These are phyloP conservation scores for Hippoglossus hippoglossus DNA, from an alignment of 2,797 vertebrate genomes.

Conservation along the genomic window DNA sequence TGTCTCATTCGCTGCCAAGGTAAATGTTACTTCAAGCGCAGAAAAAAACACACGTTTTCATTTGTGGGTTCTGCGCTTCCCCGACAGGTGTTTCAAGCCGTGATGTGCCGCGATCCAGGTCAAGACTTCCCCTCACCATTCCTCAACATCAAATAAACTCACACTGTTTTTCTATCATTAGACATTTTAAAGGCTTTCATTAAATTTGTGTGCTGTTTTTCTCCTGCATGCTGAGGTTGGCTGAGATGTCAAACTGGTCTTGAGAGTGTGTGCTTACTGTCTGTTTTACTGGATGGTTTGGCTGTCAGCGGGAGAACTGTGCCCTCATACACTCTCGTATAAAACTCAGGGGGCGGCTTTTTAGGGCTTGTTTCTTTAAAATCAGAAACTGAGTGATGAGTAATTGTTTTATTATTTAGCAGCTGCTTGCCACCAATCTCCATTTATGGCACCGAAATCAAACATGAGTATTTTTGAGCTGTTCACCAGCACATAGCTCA, in stretches of 20 bases:
- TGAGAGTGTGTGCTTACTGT: slow-evolving; percentile 54
- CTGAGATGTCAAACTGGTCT: slow-evolving; percentile 63
- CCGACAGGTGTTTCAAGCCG: slow-evolving; percentile 80
- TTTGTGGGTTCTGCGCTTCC: slow-evolving; percentile 80
- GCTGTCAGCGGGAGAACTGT: slow-evolving; percentile 58
- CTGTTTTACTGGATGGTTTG: slow-evolving; percentile 61
- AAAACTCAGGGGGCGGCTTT: slow-evolving; percentile 13
- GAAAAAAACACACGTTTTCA: slow-evolving; percentile 78
- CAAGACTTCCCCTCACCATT: slow-evolving; percentile 70
- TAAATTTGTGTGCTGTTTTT: slow-evolving; percentile 65
- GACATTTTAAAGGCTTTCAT: slow-evolving; percentile 69
- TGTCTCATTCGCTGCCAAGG: slow-evolving; percentile 93
- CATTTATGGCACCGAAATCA: slow-evolving; percentile 31
- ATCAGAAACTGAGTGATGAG: slow-evolving; percentile 40
- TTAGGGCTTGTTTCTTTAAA: slow-evolving; percentile 49
- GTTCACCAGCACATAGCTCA: not conserved
- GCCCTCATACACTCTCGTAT: slow-evolving; percentile 32
- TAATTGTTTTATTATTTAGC: slow-evolving; percentile 35
- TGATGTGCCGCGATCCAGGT: slow-evolving; percentile 72
- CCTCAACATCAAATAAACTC: slow-evolving; percentile 77
- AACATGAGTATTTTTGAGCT: slow-evolving; percentile 31
- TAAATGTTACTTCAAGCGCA: slow-evolving; percentile 89
- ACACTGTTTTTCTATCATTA: slow-evolving; percentile 70
- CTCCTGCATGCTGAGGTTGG: slow-evolving; percentile 43
- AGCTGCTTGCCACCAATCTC: slow-evolving; percentile 29